phyloP scores from a whole-genome alignment of 2,113 vertebrate genomes.

The Fukomys damarensis region DNA sequence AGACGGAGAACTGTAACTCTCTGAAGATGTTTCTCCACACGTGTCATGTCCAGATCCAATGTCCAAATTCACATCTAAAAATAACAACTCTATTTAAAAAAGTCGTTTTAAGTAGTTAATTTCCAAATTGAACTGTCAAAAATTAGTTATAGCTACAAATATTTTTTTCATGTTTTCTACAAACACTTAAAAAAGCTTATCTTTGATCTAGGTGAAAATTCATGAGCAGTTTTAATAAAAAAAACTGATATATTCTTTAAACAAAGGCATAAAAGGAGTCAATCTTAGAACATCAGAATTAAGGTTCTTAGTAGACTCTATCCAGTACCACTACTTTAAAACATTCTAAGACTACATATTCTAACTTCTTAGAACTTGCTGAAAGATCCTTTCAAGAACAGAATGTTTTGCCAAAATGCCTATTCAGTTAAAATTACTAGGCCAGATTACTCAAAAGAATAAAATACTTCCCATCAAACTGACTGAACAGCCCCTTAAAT shows the following conservation, averaged over 20 bases:
- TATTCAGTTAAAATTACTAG: background rate
- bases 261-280: background rate
- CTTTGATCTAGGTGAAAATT: conserved; percentile 27
- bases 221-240: conserved; percentile 21
- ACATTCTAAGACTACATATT: background rate
- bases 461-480: background rate
- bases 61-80: conserved; percentile 90
- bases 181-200: background rate
- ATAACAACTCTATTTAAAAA: conserved; percentile 78
- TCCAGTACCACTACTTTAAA: background rate
- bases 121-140: conserved; percentile 52
- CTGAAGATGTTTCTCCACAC: conserved; percentile 95
- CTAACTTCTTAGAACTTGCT: background rate
- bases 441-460: background rate
- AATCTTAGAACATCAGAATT: conserved; percentile 1
- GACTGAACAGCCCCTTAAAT: background rate
- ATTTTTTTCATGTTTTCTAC: conserved; percentile 10
- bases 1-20: conserved; percentile 96
- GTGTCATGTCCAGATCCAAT: conserved; percentile 91
- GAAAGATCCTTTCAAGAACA: background rate
- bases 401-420: background rate
- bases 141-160: conserved; percentile 46
- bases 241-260: conserved; percentile 41
- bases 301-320: background rate
- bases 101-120: conserved; percentile 55